Base-by-base conservation (phyloP, 2,888 invertebrate genomes). In the Nomada ferruginata region DNA sequence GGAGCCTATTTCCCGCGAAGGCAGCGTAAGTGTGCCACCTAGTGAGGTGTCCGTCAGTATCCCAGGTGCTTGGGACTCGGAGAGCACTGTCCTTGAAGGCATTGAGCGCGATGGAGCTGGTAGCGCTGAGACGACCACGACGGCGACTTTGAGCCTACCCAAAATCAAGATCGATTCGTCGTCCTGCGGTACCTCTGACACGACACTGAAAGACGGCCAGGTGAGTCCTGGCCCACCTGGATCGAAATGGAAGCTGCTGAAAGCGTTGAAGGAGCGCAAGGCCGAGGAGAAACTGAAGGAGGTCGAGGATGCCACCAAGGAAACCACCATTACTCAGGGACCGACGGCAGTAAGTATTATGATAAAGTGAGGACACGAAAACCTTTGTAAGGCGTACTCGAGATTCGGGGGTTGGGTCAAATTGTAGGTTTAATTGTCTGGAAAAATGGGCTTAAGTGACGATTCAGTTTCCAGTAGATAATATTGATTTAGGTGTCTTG, bases 211-310 rank as follows among this genome's bases (percentile, higher is more conserved):
- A 92, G 91, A 92, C 90, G 83, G 94, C 92, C 89, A 94, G 92
- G 86, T 91, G 63, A 89, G 91, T 88, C 92, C 94, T 18, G 95
- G 95, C 64, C 96, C 95, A 15, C 95, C 96, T 70, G 96, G 97
- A 11, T 98, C 98, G 91, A 98, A 98, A 93, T 98, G 98, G 98
- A 98, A 98, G 93, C 95, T 98, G 61, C 94, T 98, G 2, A 98
- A 98, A 94, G 98, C 98, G 0, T 94, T 98, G 44, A 98, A 98
- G 92, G 98, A 98, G 90, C 95, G 97, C 82, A 98, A 98, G 94
- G 97, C 98, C 3, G 98, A 98, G 93, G 98, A 98, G 90, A 97
- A 96, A 93, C 95, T 95, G 90, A 96, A 96, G 84, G 93, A 93
- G 79, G 91, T 92, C 75, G 93, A 94, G 85, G 93, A 93, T 71